phyloP scores from a whole-genome alignment of 2,113 vertebrate genomes.

The Sylvia atricapilla region DNA sequence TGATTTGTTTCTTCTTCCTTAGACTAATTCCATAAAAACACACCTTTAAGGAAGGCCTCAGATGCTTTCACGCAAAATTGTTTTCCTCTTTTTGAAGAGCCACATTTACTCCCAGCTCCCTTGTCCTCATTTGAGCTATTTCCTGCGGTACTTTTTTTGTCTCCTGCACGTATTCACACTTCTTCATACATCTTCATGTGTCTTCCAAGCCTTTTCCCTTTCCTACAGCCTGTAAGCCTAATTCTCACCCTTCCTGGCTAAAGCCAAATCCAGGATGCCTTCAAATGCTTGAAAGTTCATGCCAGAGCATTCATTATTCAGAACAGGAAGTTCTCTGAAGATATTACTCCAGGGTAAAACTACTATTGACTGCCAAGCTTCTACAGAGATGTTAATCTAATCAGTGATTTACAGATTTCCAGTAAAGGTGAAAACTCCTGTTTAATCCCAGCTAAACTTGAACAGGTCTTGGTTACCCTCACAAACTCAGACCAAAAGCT shows the following conservation, averaged over 20 bases:
- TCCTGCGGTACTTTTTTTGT: background rate
- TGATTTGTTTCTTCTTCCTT: background rate
- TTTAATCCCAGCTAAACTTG: background rate
- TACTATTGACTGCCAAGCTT: slow-evolving; percentile 6
- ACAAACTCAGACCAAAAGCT: background rate
- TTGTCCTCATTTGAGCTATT: background rate
- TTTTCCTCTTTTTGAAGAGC: background rate
- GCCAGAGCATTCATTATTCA: slow-evolving; percentile 2
- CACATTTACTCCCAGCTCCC: background rate
- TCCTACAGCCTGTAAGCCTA: background rate
- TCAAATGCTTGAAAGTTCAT: background rate
- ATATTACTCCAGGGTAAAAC: background rate
- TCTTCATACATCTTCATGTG: background rate
- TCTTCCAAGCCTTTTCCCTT: background rate
- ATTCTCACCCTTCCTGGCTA: background rate
- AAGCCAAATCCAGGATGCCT: background rate
- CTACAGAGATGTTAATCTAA: slow-evolving; percentile 24
- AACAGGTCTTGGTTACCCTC: background rate
- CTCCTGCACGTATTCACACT: background rate
- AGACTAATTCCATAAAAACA: background rate
- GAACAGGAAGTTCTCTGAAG: background rate
- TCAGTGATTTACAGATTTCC: background rate
- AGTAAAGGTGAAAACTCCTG: background rate
- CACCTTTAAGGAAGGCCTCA: background rate
- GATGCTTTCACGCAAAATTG: background rate